Evolutionary conservation across 2,888 invertebrate species (phyloP).

Genomic region (Brachycybe producta): DNA sequence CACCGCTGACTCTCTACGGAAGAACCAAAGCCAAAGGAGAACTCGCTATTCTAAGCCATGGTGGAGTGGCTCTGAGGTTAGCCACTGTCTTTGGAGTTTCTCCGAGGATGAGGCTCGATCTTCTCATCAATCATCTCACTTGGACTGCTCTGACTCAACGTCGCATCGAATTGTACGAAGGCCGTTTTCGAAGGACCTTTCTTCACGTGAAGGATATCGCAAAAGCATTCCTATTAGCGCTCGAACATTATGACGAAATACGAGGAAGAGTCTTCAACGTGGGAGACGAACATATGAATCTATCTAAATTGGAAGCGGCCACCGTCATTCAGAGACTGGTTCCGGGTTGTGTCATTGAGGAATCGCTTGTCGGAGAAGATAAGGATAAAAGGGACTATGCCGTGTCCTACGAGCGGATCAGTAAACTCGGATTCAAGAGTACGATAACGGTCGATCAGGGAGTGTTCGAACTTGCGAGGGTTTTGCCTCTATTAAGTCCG

Average conservation of each 20-base stretch:
- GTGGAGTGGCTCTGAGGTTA: slow-evolving; percentile 31
- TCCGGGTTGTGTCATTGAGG: slow-evolving; percentile 27
- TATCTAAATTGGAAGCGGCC: slow-evolving; percentile 32
- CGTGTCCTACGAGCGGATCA: slow-evolving; percentile 32
- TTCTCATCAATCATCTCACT: slow-evolving; percentile 33
- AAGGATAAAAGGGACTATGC: slow-evolving; percentile 35
- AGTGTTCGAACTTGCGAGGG: slow-evolving; percentile 28
- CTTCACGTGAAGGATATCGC: slow-evolving; percentile 34
- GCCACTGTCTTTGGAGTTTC: slow-evolving; percentile 34
- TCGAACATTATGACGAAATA: slow-evolving; percentile 30
- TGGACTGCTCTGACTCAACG: slow-evolving; percentile 29
- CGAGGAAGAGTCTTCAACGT: slow-evolving; percentile 32
- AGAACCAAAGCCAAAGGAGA: slow-evolving; percentile 32
- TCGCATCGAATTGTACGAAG: slow-evolving; percentile 32
- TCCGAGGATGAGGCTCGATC: slow-evolving; percentile 32
- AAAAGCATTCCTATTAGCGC: slow-evolving; percentile 31
- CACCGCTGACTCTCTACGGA: slow-evolving; percentile 33
- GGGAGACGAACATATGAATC: slow-evolving; percentile 33
- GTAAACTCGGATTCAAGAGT: slow-evolving; percentile 29
- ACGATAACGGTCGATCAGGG: slow-evolving; percentile 31
- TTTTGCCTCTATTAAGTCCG: slow-evolving; percentile 28
- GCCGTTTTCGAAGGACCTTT: slow-evolving; percentile 32
- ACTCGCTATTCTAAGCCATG: slow-evolving; percentile 25
- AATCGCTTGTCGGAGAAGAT: slow-evolving; percentile 29
- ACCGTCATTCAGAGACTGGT: slow-evolving; percentile 28